Evolutionary conservation across 2,113 vertebrate genomes (phyloP).

Genomic region (Coracopsis vasa): DNA sequence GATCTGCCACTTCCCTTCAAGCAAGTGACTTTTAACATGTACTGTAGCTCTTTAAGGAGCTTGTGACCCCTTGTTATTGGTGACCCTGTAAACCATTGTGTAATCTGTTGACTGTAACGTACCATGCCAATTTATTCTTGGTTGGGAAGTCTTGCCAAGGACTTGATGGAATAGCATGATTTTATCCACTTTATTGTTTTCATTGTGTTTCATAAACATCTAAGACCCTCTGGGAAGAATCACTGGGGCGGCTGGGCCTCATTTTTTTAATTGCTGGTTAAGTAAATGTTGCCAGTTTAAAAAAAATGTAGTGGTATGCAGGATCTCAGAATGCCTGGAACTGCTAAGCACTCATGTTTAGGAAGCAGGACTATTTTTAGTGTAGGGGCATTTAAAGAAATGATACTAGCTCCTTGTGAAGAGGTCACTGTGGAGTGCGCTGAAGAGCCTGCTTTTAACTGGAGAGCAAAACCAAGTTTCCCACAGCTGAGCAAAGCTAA

Average conservation of each 20-base stretch:
- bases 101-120: conserved; percentile 57
- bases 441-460: conserved; percentile 23
- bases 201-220: conserved; percentile 66
- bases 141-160: conserved; percentile 52
- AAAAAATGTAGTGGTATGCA: conserved; percentile 36
- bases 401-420: conserved; percentile 22
- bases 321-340: conserved; percentile 48
- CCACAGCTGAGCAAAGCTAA: conserved; percentile 22
- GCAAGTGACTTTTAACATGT: not conserved
- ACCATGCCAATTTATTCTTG: conserved; percentile 52
- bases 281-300: conserved; percentile 54
- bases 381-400: conserved; percentile 44
- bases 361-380: conserved; percentile 67
- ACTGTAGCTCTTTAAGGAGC: not conserved
- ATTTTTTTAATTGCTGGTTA: conserved; percentile 58
- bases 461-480: conserved; percentile 32
- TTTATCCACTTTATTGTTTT: conserved; percentile 68
- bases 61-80: conserved; percentile 40
- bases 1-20: not conserved
- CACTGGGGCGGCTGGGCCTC: conserved; percentile 36
- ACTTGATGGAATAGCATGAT: conserved; percentile 60
- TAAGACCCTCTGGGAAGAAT: conserved; percentile 66
- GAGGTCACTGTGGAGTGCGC: not conserved
- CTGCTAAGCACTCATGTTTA: conserved; percentile 35
- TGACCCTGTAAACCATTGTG: conserved; percentile 55